These are phyloP conservation scores for Bombus ignitus DNA, from an alignment of 1,140 invertebrate genomes.

Conservation along the genomic window DNA sequence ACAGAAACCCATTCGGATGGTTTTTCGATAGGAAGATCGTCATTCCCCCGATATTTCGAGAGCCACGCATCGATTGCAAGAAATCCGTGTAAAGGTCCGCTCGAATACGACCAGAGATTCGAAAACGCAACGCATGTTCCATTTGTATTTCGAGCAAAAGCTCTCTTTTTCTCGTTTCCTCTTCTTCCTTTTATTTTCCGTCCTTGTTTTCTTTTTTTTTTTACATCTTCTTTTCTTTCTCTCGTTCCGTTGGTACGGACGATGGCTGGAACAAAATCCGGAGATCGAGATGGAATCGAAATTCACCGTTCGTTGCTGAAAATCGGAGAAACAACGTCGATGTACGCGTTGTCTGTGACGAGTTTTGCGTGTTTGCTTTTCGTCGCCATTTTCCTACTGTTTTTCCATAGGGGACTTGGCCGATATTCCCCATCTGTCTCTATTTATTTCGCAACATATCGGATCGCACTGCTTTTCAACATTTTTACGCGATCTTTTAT, in stretches of 20 bases:
- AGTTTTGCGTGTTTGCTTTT: not conserved
- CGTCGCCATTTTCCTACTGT: conserved; percentile 3
- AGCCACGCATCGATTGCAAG: not conserved
- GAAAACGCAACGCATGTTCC: conserved; percentile 42
- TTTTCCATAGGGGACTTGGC: conserved; percentile 20
- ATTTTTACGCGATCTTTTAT: not conserved
- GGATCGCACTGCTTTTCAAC: not conserved
- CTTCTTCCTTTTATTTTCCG: not conserved
- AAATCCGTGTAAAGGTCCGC: conserved; percentile 6
- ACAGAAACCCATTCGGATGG: not conserved
- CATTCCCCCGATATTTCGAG: not conserved
- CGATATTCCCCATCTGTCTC: not conserved
- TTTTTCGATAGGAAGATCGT: not conserved
- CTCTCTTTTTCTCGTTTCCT: not conserved
- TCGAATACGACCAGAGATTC: conserved; percentile 2
- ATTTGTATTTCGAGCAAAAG: not conserved
- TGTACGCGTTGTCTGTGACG: not conserved
- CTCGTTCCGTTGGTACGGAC: conserved; percentile 1
- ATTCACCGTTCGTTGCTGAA: conserved; percentile 21
- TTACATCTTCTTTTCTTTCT: conserved; percentile 1
- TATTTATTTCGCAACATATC: conserved; percentile 18
- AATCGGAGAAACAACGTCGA: conserved; percentile 26
- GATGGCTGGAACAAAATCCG: conserved; percentile 26
- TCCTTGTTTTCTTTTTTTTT: not conserved
- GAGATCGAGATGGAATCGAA: conserved; percentile 57